Evolutionary conservation across 2,888 invertebrate genomes (phyloP).

Genomic region (Eupithecia inturbata): DNA sequence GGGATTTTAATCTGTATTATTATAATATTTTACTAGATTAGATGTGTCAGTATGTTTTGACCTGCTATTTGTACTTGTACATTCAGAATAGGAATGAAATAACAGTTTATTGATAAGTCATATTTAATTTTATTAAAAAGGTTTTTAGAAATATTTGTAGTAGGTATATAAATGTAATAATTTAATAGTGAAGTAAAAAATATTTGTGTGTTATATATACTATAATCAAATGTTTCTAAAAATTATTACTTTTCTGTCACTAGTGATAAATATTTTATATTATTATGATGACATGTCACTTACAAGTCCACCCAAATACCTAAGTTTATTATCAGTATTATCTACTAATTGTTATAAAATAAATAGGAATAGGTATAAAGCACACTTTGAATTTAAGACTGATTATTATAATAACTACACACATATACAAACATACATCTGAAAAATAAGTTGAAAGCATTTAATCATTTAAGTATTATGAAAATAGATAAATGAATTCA

Average conservation of each 20-base stretch:
- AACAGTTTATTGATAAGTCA: constrained; percentile 26
- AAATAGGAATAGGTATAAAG: not conserved
- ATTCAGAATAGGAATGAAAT: not conserved
- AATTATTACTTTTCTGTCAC: not conserved
- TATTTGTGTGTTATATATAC: constrained; percentile 15
- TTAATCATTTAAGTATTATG: not conserved
- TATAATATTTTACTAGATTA: not conserved
- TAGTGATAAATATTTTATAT: not conserved
- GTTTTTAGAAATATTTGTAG: constrained; percentile 39
- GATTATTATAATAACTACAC: not conserved
- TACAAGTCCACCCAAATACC: not conserved
- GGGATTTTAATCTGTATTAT: constrained; percentile 17
- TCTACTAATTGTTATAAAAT: not conserved
- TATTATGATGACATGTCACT: not conserved
- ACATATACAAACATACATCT: not conserved
- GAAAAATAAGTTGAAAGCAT: not conserved
- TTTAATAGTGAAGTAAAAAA: constrained; percentile 31
- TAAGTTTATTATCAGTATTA: not conserved
- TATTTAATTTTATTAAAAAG: constrained; percentile 46
- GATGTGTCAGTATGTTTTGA: not conserved
- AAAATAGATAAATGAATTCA: not conserved
- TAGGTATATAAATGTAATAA: constrained; percentile 39
- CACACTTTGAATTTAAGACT: not conserved
- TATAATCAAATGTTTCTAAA: constrained; percentile 18
- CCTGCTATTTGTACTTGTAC: not conserved